Evolutionary conservation across 2,797 vertebrate genomes (phyloP).

Genomic region (Argya squamiceps): DNA sequence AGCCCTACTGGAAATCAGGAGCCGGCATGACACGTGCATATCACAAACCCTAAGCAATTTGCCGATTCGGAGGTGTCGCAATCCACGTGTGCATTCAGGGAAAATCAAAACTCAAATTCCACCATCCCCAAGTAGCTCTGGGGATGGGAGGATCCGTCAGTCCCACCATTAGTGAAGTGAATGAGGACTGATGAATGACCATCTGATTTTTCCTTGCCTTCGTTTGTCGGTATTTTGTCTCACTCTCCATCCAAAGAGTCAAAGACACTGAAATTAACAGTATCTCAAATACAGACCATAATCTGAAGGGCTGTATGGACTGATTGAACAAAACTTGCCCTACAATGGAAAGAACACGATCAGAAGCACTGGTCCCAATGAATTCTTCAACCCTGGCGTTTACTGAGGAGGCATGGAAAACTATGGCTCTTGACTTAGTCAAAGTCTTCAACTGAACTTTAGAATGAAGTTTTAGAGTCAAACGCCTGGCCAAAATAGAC

Average conservation of each 20-base stretch:
- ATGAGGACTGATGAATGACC: neutral
- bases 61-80: neutral
- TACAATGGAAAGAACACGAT: neutral
- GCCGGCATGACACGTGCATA: neutral
- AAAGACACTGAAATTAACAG: neutral
- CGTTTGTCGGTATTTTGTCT: conserved; percentile 8
- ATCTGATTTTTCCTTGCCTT: conserved; percentile 71
- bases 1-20: neutral
- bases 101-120: conserved; percentile 75
- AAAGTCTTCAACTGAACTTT: neutral
- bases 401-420: conserved; percentile 53
- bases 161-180: neutral
- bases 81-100: neutral
- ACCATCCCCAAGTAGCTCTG: conserved; percentile 45
- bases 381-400: neutral
- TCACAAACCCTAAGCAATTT: neutral
- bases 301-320: neutral
- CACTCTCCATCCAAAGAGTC: neutral
- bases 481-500: neutral
- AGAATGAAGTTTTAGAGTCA: neutral
- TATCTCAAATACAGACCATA: neutral
- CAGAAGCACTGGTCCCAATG: neutral
- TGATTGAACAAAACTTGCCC: neutral
- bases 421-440: neutral
- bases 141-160: conserved; percentile 6